Evolutionary conservation across 2,888 invertebrate genomes (phyloP), one percentile per base, ranked within the genome.

Genomic region (Pterobdella sp.): DNA sequence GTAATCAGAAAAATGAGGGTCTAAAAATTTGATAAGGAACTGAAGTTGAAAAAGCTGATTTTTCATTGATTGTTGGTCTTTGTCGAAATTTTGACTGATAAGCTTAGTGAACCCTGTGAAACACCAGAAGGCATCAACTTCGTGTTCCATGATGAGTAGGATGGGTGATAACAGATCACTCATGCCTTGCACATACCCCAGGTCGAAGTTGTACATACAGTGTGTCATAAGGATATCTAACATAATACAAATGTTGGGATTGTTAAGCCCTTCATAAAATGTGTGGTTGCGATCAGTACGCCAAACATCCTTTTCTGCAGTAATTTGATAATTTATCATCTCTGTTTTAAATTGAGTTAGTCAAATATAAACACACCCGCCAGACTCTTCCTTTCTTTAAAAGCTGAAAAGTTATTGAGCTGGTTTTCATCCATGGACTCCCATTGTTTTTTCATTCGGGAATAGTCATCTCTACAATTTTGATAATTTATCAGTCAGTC

Each of bases 111-210:
- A 93, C 10, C 95, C 95, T 52, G 92, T 94, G 83, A 98, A 98
- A 84, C 95, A 94, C 98, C 98, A 98, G 86, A 98, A 98, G 0
- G 94, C 90, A 82, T 97, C 95, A 1, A 93, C 92, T 84, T 98
- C 98, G 81, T 93, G 90, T 77, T 90, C 89, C 86, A 95, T 87
- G 66, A 96, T 87, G 80, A 90, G 88, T 72, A 97, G 85, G 79
- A 98, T 89, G 0, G 97, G 97, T 4, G 96, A 92, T 72, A 98
- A 85, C 70, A 97, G 87, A 84, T 98, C 98, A 79, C 94, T 94
- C 98, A 98, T 98, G 32, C 98, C 98, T 84, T 95, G 93, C 60
- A 56, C 60, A n/a, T 56, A 56, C n/a, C 86, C 97, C 79, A 98
- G 86, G 85, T 98, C 96, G 83, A 97, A 97, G 86, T 97, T 94